A percentile compares a stretch with the other conserved stretches of the same genome.
These are phyloP conservation scores for Coracias cyanogaster DNA, from an alignment of 2,797 vertebrate species.

Conservation along the genomic window DNA sequence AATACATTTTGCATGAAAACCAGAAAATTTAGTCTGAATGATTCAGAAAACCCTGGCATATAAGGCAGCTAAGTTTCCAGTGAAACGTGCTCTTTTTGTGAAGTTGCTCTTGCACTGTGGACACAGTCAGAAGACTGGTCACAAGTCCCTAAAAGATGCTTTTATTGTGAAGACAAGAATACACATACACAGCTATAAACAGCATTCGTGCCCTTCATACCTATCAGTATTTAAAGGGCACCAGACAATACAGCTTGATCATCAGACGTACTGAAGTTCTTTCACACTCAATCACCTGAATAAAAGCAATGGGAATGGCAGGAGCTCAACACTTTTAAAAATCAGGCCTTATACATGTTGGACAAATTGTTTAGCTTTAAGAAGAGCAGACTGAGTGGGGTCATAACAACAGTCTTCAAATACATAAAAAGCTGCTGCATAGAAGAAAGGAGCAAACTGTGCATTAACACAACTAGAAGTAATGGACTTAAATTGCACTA, in stretches of 20 bases:
- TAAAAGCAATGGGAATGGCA: slow-evolving; percentile 43
- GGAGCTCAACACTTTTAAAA: slow-evolving; percentile 46
- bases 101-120: background rate
- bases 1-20: background rate
- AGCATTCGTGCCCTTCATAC: background rate
- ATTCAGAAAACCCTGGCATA: background rate
- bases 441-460: slow-evolving; percentile 53
- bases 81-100: background rate
- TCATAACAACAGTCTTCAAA: slow-evolving; percentile 54
- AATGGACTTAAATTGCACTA: slow-evolving; percentile 62
- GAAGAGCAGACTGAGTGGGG: slow-evolving; percentile 52
- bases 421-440: slow-evolving; percentile 41
- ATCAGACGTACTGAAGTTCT: slow-evolving; percentile 14
- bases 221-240: slow-evolving; percentile 45
- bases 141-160: slow-evolving; percentile 2
- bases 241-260: slow-evolving; percentile 42
- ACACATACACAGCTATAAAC: slow-evolving; percentile 30
- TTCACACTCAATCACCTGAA: slow-evolving; percentile 34
- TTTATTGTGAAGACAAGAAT: slow-evolving; percentile 39
- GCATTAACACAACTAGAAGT: slow-evolving; percentile 42
- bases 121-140: slow-evolving; percentile 21
- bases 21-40: background rate
- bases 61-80: background rate
- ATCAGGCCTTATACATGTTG: slow-evolving; percentile 25
- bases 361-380: slow-evolving; percentile 53